phyloP scores from a whole-genome alignment of 2,888 invertebrate species.

The Asteroscopus sphinx region DNA sequence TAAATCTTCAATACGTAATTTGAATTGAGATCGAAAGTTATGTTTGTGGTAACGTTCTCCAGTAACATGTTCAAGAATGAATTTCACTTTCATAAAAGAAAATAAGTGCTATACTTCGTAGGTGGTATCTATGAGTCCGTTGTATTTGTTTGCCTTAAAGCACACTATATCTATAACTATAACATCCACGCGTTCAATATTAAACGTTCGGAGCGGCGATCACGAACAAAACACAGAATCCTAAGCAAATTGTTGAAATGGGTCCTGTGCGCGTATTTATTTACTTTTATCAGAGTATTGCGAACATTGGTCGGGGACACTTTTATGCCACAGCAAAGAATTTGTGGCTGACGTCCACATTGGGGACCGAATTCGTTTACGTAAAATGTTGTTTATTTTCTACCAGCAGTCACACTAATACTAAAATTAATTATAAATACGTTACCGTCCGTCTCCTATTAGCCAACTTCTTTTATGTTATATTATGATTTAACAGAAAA shows the following conservation, averaged over 20 bases:
- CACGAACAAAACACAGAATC: slow-evolving; percentile 67
- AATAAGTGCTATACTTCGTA: slow-evolving; percentile 22
- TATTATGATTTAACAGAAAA: slow-evolving; percentile 35
- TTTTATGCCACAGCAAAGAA: slow-evolving; percentile 65
- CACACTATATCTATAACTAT: slow-evolving; percentile 14
- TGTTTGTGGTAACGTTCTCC: background rate
- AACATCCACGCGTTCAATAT: slow-evolving; percentile 29
- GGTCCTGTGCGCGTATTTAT: slow-evolving; percentile 70
- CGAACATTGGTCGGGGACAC: slow-evolving; percentile 64
- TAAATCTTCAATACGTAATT: no score
- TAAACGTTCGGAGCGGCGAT: slow-evolving; percentile 31
- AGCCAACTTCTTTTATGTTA: slow-evolving; percentile 20
- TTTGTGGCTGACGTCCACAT: slow-evolving; percentile 59
- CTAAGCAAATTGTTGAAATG: slow-evolving; percentile 77
- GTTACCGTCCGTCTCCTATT: slow-evolving; percentile 26
- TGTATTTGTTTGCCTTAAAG: slow-evolving; percentile 31
- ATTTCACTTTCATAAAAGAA: slow-evolving; percentile 35
- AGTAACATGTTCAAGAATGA: slow-evolving; percentile 17
- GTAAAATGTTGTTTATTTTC: slow-evolving; percentile 16
- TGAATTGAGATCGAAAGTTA: slow-evolving; percentile 1
- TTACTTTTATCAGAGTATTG: slow-evolving; percentile 76
- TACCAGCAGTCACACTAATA: no score
- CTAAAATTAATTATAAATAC: slow-evolving; percentile 38
- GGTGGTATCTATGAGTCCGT: slow-evolving; percentile 14
- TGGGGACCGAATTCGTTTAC: slow-evolving; percentile 50